Base-by-base conservation (phyloP, 2,797 vertebrate genomes). In the Danio albolineatus region DNA sequence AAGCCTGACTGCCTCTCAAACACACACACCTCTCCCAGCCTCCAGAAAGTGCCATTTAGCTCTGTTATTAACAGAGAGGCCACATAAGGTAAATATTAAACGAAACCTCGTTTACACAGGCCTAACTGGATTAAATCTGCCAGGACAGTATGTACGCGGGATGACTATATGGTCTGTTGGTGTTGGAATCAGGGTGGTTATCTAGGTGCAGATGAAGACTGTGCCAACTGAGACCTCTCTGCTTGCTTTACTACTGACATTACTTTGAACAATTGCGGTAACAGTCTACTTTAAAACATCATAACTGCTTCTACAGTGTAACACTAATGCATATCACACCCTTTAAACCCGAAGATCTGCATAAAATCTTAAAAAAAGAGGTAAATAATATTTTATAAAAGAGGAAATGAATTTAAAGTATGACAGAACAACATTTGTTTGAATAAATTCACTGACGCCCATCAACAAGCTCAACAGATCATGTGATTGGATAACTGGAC, bases 231-330 rank as follows among this genome's bases (percentile, higher is more conserved):
- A 79, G 71, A 46, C 70, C 76, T 75, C 10, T 60, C 49, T 53
- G 19, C 46, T 49, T 61, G 79, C 53, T 77, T 59, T 70, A 85
- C 84, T 88, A 85, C 86, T 87, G 85, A 84, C 62, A 61, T 53
- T 49, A 60, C 81, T 83, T 84, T 72, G 74, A 79, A 54, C 39
- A 60, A 65, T 28, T 13, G 43, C 67, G 44, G 49, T 17, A 36
- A 36, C 38, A 44, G 38, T 62, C 5, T 9, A 6, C 28, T 28
- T 28, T 8, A 54, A 7, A 17, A 65, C 44, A 14, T 65, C 60
- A 10, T 1, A 61, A n/a, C 48, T 36, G n/a, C 43, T 51, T 39
- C 41, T 8, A 39, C 43, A n/a, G 43, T 2, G n/a, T 67, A 44
- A 77, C 62, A 43, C 36, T 41, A 61, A 65, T 61, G 61, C 69